Base-by-base conservation (phyloP, 2,113 vertebrate genomes). In the Muscicapa adusta region DNA sequence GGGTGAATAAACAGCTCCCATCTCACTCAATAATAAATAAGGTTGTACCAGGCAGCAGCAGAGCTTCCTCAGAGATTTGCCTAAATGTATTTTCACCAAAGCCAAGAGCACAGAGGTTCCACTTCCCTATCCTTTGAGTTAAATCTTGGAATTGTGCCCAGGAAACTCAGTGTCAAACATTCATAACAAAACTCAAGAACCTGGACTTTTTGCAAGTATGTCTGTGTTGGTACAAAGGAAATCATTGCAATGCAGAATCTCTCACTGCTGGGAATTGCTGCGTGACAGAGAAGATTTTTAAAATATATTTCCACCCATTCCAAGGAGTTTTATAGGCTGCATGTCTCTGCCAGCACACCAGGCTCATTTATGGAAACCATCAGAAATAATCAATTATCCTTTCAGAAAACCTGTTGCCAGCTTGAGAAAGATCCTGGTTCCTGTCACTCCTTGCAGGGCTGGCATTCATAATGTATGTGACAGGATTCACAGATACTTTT, bases 11-110 rank as follows among this genome's bases (percentile, higher is more conserved):
- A 84, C 18, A 75, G 43, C 10, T 73, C 77, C 53, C 9, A 8
- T 57, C 92, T 82, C 53, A 56, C 3, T 91, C 92, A 94, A 48
- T 94, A 95, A 96, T 88, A 85, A 89, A 95, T 60, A 73, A 85
- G 73, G 45, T 72, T 84, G 80, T 50, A 73, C 53, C 75, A 86
- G 86, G 48, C 91, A 89, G 89, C 38, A 29, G 76, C 22, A 29
- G 67, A 72, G 34, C 74, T 76, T 75, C 93, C 95, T 71, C 9
- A 15, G 92, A 92, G 89, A 71, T 48, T 54, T 91, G 57, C 75
- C 54, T 93, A 86, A 94, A 80, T 56, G 48, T 28, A 38, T 92
- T 94, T 74, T 89, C 88, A 24, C 56, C 76, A 42, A 42, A 91
- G 74, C 66, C 28, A 22, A 42, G 48, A 54, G 87, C 29, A 1